Evolutionary conservation across 2,797 vertebrate genomes (phyloP).

Genomic region (Gallinago nigripennis): DNA sequence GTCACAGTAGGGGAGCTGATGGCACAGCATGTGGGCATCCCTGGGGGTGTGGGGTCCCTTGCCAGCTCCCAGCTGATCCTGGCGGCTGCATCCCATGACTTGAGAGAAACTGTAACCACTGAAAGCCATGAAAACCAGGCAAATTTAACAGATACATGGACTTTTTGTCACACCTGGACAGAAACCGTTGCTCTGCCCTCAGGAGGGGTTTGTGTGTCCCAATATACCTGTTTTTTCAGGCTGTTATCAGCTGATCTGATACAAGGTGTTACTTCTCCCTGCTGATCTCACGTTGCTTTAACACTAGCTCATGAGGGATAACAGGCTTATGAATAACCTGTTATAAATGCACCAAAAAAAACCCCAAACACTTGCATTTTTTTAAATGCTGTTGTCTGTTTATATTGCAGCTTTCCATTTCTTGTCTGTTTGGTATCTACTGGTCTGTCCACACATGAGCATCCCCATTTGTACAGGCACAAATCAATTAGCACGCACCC

Average conservation of each 20-base stretch:
- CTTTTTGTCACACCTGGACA: background rate
- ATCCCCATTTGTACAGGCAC: background rate
- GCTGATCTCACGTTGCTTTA: background rate
- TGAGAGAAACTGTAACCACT: background rate
- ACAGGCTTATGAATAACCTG: background rate
- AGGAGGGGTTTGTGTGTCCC: background rate
- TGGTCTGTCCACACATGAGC: background rate
- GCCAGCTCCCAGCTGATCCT: background rate
- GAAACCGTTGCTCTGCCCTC: background rate
- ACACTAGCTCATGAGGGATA: background rate
- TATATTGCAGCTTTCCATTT: background rate
- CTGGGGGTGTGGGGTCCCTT: accelerated
- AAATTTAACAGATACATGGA: background rate
- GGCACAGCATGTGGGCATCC: accelerated
- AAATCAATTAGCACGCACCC: background rate
- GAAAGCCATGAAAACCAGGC: background rate
- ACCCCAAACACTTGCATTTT: background rate
- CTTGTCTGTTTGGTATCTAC: background rate
- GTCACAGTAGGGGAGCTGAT: accelerated
- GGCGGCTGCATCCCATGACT: background rate
- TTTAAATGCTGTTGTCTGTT: background rate
- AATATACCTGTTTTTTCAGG: background rate
- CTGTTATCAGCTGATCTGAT: background rate
- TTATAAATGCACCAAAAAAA: background rate
- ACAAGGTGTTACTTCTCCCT: background rate